A percentile compares a stretch with the other conserved stretches of the same genome.
phyloP scores from a whole-genome alignment of 2,797 vertebrate species.

The Microhierax caerulescens region DNA sequence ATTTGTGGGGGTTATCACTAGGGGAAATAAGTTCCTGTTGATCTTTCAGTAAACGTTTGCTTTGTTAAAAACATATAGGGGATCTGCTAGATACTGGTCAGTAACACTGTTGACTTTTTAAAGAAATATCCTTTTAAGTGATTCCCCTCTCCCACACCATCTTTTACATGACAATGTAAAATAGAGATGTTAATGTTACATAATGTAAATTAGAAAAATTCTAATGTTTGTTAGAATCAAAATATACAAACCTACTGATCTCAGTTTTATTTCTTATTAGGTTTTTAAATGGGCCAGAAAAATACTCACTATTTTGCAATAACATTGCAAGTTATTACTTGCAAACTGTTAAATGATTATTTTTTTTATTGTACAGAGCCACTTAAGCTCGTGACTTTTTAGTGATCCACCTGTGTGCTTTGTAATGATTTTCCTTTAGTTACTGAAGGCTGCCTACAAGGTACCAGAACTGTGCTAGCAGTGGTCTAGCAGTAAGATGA shows the following conservation, averaged over 20 bases:
- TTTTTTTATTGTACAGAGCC: not conserved
- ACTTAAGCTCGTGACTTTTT: not conserved
- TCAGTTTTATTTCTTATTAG: not conserved
- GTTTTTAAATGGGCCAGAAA: not conserved
- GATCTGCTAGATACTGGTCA: not conserved
- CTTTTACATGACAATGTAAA: not conserved
- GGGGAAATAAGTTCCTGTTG: not conserved
- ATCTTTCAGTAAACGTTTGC: not conserved
- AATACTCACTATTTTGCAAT: not conserved
- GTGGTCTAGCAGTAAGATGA: not conserved
- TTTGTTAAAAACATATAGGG: not conserved
- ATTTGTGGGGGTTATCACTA: not conserved
- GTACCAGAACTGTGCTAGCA: not conserved
- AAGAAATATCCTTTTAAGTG: not conserved
- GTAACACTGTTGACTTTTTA: not conserved
- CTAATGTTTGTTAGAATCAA: not conserved
- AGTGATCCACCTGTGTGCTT: not conserved
- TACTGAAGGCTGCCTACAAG: not conserved
- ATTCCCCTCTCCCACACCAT: rapidly evolving
- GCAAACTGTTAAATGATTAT: not conserved
- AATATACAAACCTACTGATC: not conserved
- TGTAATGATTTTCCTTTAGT: not conserved
- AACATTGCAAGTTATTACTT: not conserved
- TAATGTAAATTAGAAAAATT: not conserved
- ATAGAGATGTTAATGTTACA: not conserved